Evolutionary conservation across 2,113 vertebrate species (phyloP), one percentile per base, ranked within the genome.

Genomic region (Muscicapa adusta): DNA sequence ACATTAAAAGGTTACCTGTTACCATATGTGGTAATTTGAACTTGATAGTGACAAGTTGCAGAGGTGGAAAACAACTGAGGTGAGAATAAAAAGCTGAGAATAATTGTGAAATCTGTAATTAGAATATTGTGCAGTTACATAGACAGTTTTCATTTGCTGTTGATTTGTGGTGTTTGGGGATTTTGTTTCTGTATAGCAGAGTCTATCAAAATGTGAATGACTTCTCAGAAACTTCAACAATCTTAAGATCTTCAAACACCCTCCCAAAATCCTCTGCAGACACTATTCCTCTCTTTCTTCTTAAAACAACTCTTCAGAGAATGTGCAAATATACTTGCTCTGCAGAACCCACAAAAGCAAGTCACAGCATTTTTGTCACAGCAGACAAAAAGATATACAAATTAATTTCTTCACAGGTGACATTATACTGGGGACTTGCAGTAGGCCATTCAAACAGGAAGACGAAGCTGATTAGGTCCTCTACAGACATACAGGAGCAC

Each of bases 1-100:
- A 45, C 65, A 91, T 74, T 50, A 47, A 88, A 95, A 82, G 42
- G 51, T 70, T 93, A 96, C 68, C 81, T 91, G 45, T 85, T 94
- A 93, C 77, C 58, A 18, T 85, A 75, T 20, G 26, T 26, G 84
- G 73, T 58, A 79, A 91, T 85, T 22, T 60, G 43, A 60, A 82
- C 40, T 76, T 48, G 28, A 65, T 14, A 5, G 67, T 42, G 51
- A 62, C 50, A 77, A 61, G 5, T 45, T 4, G 66, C 48, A 94
- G 75, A 94, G 66, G 23, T 51, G 45, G 42, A 77, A 91, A 83
- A 75, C 2, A 77, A 58, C 58, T 85, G 65, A 54, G 29, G n/a
- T 61, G n/a, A 67, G 38, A 53, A 60, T 42, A 53, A 66, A 72
- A 81, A 33, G 7, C 25, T 78, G 29, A 78, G 42, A 70, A 79